A percentile compares a stretch with the other conserved stretches of the same genome.
Evolutionary conservation across 2,888 invertebrate species (phyloP).

Genomic region (Sphaeridia pumilis): DNA sequence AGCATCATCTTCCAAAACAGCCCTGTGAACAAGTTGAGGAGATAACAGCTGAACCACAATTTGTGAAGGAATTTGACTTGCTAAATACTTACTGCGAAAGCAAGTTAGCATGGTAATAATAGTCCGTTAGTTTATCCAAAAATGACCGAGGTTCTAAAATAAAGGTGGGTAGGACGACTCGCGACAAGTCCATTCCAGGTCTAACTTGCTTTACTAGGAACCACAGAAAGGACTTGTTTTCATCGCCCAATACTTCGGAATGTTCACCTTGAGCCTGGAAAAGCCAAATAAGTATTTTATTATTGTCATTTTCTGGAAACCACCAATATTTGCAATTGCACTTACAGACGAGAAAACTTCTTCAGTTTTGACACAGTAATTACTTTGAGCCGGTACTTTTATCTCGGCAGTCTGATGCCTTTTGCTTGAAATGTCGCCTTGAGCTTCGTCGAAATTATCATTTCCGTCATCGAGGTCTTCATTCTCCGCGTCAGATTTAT

Average conservation of each 20-base stretch:
- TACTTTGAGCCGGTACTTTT: constrained; percentile 9
- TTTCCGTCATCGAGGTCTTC: constrained; percentile 3
- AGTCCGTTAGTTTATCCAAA: constrained; percentile 82
- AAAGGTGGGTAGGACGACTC: constrained; percentile 86
- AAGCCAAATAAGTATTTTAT: neutral
- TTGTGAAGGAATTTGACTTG: neutral
- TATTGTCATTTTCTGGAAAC: neutral
- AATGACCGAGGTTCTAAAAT: constrained; percentile 88
- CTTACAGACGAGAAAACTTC: constrained; percentile 30
- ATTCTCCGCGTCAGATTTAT: constrained; percentile 5
- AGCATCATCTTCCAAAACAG: constrained; percentile 72
- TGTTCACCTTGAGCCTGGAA: constrained; percentile 56
- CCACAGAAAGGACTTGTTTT: constrained; percentile 91
- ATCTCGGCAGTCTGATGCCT: constrained; percentile 1
- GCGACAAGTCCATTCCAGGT: constrained; percentile 84
- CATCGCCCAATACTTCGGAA: constrained; percentile 83
- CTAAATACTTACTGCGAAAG: constrained; percentile 56
- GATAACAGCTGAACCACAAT: neutral
- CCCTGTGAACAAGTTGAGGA: constrained; percentile 52
- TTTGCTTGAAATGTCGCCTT: neutral
- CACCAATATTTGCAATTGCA: neutral
- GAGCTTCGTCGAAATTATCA: constrained; percentile 4
- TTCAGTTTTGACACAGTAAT: constrained; percentile 21
- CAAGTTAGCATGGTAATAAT: constrained; percentile 86
- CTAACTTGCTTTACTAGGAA: constrained; percentile 72